Conservation (phyloP, 1,140 invertebrate species). For the Pseudomyrmex sp. region DNA sequence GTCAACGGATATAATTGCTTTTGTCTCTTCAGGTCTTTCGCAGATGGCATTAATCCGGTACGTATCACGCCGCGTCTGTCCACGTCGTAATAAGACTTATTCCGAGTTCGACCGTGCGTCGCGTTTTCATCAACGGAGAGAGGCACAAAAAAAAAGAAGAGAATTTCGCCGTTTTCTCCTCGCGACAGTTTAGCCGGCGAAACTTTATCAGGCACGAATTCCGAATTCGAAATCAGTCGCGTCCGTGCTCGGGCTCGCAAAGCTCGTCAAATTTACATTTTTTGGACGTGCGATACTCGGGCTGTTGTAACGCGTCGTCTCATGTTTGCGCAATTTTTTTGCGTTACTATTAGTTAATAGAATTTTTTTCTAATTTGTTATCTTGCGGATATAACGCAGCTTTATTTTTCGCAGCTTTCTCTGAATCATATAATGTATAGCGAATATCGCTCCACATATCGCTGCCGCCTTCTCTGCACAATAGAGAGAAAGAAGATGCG, state of each 20-base stretch:
- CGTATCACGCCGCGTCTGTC: constrained; percentile 1
- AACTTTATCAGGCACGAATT: constrained; percentile 10
- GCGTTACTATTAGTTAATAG: neutral
- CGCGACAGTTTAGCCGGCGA: constrained; percentile 4
- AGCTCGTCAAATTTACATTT: constrained; percentile 1
- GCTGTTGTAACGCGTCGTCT: too few species aligned
- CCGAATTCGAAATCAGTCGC: constrained; percentile 39
- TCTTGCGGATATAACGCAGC: neutral
- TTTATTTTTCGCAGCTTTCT: neutral
- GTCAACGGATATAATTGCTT: constrained; percentile 56
- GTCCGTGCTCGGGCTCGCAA: neutral
- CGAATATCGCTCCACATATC: neutral
- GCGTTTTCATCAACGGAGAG: constrained; percentile 28
- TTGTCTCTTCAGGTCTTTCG: constrained; percentile 37
- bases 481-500: neutral
- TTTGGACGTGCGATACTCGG: neutral
- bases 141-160: neutral
- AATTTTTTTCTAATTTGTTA: neutral
- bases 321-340: neutral
- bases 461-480: neutral
- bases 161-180: neutral
- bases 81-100: constrained; percentile 40
- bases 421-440: neutral
- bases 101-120: constrained; percentile 37
- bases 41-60: constrained; percentile 34